Conservation (phyloP, 2,797 vertebrate species). For the Gallirallus australis region DNA sequence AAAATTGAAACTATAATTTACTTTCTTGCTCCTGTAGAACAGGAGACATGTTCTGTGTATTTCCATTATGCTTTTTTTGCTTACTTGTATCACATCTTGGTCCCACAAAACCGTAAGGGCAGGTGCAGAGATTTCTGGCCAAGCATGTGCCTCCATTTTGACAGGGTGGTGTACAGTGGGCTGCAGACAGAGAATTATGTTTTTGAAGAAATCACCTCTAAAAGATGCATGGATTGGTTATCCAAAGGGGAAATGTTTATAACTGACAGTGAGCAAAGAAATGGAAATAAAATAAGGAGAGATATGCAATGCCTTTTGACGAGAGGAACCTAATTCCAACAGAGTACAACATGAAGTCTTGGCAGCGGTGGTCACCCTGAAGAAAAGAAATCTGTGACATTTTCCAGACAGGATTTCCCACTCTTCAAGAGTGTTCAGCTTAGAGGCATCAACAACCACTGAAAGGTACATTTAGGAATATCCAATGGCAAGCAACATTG, state of each 20-base stretch:
- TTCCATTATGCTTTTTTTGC: slow-evolving; percentile 26
- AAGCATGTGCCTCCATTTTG: slow-evolving; percentile 87
- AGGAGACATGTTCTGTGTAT: not conserved
- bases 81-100: slow-evolving; percentile 92
- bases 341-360: not conserved
- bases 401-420: not conserved
- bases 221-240: not conserved
- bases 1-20: not conserved
- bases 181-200: slow-evolving; percentile 72
- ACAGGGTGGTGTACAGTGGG: slow-evolving; percentile 86
- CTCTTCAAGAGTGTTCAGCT: not conserved
- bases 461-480: not conserved
- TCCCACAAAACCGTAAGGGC: slow-evolving; percentile 91
- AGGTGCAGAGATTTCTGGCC: slow-evolving; percentile 89
- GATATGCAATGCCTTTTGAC: not conserved
- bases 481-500: not conserved
- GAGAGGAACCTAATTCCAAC: not conserved
- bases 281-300: not conserved
- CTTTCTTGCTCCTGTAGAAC: not conserved
- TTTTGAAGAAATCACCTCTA: slow-evolving; percentile 5
- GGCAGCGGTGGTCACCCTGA: not conserved
- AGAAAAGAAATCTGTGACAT: not conserved
- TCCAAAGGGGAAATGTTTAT: not conserved
- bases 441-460: not conserved
- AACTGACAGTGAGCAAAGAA: not conserved